Base-by-base conservation (phyloP, 1,140 invertebrate species). In the Gryon sp. region DNA sequence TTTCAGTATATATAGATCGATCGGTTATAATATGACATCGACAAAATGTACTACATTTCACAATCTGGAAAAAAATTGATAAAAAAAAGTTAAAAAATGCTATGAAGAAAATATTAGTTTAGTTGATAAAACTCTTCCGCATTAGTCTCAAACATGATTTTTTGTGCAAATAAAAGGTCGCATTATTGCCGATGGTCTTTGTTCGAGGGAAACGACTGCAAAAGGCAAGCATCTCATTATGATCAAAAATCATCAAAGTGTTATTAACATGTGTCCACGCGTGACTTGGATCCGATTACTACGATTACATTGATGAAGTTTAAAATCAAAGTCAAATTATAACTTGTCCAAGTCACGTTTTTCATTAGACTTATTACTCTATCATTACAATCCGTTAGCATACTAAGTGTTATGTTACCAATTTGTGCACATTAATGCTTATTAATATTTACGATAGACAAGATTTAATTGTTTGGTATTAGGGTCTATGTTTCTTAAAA, bases 191-290 rank as follows among this genome's bases (percentile, higher is more conserved):
- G 30, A 15, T 34, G 46, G 55, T 70, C 55, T 57, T 63, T 73
- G 68, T 73, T 46, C 68, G 38, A 48, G 38, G 26, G 48, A 59
- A 72, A 62, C 53, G 30, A 26, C 46, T 60, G 15, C 45, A 70
- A 70, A 70, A 70, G 57, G 57, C 57, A 62, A 62, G 68, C 68
- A 62, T 72, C 48, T n/a, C n/a, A 48, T 62, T 55, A 62, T 32
- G 48, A 32, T 63, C 32, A 57, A 22, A 9, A 28, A 2, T 9
- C 24, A 20, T 45, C 40, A 48, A 48, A 73, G 24, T 65, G 50
- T 73, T 30, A 50, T 50, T 65, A 63, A 55, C 38, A 62, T 40
- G 18, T 66, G 20, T 12, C 14, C 15, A 59, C n/a, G 52, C 43
- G 65, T 52, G 45, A 52, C 19, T 40, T 52, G 32, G 41, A 46